Conservation (phyloP, 2,888 invertebrate species). For the Melieria picta region DNA sequence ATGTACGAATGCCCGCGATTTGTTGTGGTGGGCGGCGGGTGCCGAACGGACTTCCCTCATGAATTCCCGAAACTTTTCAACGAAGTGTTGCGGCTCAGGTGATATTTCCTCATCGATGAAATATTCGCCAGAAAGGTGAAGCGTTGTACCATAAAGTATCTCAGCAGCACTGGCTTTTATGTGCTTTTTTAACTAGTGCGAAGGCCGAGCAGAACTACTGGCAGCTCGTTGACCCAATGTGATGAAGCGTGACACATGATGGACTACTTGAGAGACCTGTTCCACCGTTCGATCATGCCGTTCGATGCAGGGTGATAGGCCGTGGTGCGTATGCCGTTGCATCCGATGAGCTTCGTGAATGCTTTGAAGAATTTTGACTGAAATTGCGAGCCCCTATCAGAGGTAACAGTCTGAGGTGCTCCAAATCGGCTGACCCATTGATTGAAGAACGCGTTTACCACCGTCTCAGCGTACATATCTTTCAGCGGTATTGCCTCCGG, state of each 20-base stretch:
- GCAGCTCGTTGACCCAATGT: too few relatives aligned
- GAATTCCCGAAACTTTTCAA: not conserved
- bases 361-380: constrained; percentile 17
- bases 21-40: too few relatives aligned
- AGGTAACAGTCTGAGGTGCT: constrained; percentile 6
- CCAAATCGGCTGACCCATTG: constrained; percentile 15
- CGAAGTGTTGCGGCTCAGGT: not conserved
- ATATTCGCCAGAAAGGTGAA: too few relatives aligned
- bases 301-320: constrained; percentile 4
- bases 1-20: too few relatives aligned
- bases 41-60: too few relatives aligned
- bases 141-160: too few relatives aligned
- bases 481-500: not conserved
- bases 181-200: too few relatives aligned
- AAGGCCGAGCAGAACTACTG: too few relatives aligned
- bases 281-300: constrained; percentile 12
- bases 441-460: constrained; percentile 11
- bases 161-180: too few relatives aligned
- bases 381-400: constrained; percentile 13
- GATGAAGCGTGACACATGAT: too few relatives aligned
- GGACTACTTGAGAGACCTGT: not conserved
- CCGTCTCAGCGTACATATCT: constrained; percentile 7
- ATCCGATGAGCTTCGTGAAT: constrained; percentile 9
- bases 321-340: not conserved
- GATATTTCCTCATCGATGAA: not conserved